Conservation (phyloP, 1,140 invertebrate species). For the Solen grandis region DNA sequence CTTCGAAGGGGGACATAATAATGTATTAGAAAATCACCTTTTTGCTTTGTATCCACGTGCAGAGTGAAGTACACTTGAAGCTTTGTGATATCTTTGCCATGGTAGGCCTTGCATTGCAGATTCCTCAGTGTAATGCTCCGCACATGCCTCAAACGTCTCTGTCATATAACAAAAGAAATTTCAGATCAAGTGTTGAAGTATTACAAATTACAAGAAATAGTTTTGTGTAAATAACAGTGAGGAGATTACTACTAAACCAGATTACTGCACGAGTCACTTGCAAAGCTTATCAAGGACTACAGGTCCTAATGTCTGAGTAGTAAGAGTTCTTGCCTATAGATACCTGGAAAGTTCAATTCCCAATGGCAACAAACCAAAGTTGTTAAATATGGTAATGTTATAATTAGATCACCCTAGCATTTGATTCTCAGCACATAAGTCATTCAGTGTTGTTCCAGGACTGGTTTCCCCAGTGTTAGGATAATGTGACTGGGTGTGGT, state of each 20-base stretch:
- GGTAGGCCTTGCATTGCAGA: slow-evolving; percentile 59
- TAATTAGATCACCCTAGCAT: too few relatives aligned
- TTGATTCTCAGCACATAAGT: too few relatives aligned
- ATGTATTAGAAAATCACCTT: slow-evolving; percentile 64
- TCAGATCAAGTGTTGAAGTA: background rate
- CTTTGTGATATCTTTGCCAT: slow-evolving; percentile 59
- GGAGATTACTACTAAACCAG: background rate
- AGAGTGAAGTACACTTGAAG: slow-evolving; percentile 74
- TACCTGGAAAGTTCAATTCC: background rate
- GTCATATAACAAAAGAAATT: slow-evolving; percentile 38
- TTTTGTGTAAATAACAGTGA: background rate
- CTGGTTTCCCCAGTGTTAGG: too few relatives aligned
- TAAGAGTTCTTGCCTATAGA: background rate
- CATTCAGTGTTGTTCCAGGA: too few relatives aligned
- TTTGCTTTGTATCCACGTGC: slow-evolving; percentile 62
- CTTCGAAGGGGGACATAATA: too few relatives aligned
- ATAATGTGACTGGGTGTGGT: too few relatives aligned
- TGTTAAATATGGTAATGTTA: too few relatives aligned
- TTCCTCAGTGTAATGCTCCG: slow-evolving; percentile 69
- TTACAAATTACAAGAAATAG: background rate
- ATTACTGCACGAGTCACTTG: background rate
- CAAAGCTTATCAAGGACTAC: background rate
- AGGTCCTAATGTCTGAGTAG: background rate
- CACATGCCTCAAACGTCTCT: slow-evolving; percentile 73
- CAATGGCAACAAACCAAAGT: too few relatives aligned